Evolutionary conservation across 2,113 vertebrate genomes (phyloP).

Genomic region (Pampusana beccarii): DNA sequence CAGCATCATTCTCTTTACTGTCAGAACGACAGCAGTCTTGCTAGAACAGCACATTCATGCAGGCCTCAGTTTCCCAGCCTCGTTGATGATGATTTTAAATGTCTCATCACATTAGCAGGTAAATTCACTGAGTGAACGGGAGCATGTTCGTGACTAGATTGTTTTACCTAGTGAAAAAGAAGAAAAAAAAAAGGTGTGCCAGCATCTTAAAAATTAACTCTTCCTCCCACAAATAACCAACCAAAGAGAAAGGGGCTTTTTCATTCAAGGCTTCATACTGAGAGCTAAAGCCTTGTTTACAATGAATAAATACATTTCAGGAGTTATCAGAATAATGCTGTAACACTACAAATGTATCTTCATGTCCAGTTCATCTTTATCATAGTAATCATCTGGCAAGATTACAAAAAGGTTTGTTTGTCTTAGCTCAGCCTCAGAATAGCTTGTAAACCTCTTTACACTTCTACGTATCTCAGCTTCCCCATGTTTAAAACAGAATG

Average conservation of each 20-base stretch:
- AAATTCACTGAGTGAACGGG: not conserved
- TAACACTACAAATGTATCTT: not conserved
- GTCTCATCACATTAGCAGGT: not conserved
- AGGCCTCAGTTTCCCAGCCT: not conserved
- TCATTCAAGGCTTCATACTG: not conserved
- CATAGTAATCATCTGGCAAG: not conserved
- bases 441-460: not conserved
- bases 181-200: not conserved
- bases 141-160: not conserved
- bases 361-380: not conserved
- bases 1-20: not conserved
- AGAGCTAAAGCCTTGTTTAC: not conserved
- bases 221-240: not conserved
- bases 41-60: not conserved
- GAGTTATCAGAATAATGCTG: not conserved
- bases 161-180: not conserved
- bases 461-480: not conserved
- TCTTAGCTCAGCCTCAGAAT: not conserved
- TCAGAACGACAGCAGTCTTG: not conserved
- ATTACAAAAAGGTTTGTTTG: not conserved
- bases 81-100: not conserved
- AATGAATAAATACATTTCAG: not conserved
- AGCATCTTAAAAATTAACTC: not conserved
- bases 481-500: not conserved
- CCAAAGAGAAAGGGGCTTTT: not conserved